phyloP scores from a whole-genome alignment of 2,113 vertebrate genomes.

The Fulica atra region DNA sequence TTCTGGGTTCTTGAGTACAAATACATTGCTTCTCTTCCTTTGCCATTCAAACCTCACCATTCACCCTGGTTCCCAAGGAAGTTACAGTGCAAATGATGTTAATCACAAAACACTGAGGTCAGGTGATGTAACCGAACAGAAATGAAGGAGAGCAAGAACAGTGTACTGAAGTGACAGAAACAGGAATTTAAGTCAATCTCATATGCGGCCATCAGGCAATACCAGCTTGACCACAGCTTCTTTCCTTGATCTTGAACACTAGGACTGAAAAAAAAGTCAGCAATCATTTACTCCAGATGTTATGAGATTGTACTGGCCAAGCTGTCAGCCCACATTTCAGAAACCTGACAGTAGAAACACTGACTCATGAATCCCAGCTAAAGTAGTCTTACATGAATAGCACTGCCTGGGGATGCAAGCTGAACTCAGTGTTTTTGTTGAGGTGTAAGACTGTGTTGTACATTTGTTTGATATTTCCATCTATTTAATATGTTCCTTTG shows the following conservation, averaged over 20 bases:
- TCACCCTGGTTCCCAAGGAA: background rate
- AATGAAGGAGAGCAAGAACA: background rate
- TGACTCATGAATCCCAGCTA: constrained; percentile 36
- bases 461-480: background rate
- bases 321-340: constrained; percentile 30
- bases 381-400: background rate
- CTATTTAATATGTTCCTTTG: background rate
- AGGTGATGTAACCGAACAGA: background rate
- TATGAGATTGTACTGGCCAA: background rate
- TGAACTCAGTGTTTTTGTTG: background rate
- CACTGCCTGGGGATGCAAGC: background rate
- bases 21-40: background rate
- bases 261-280: background rate
- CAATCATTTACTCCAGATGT: constrained; percentile 15
- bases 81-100: background rate
- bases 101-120: background rate
- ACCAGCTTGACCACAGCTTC: background rate
- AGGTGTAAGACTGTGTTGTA: background rate
- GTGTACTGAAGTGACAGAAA: background rate
- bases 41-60: background rate
- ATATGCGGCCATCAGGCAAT: background rate
- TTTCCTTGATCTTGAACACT: background rate
- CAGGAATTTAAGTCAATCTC: background rate
- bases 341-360: constrained; percentile 49
- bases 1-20: background rate